phyloP scores from a whole-genome alignment of 2,888 invertebrate genomes.

The Hartigia nigra region DNA sequence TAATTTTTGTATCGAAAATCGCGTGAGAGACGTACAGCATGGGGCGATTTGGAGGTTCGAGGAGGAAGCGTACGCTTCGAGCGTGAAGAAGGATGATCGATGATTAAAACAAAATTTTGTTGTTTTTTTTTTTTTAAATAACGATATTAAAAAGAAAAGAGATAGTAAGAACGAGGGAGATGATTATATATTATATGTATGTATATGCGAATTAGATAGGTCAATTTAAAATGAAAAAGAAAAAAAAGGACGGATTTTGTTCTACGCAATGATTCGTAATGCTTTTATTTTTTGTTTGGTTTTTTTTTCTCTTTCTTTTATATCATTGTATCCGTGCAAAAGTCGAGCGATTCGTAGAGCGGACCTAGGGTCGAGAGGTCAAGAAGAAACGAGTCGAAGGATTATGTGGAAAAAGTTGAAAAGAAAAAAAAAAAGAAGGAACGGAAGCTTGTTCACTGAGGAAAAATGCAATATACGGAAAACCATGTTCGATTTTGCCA shows the following conservation, averaged over 20 bases:
- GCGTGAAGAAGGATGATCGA: background rate
- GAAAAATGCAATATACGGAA: background rate
- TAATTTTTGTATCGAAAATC: background rate
- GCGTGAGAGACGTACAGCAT: background rate
- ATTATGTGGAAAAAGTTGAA: slow-evolving; percentile 10
- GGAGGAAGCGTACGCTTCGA: background rate
- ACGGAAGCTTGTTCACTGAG: background rate
- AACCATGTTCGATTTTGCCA: background rate
- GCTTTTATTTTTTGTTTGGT: slow-evolving; percentile 7
- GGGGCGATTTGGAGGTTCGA: background rate
- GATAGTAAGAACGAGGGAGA: background rate
- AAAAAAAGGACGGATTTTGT: background rate
- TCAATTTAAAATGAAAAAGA: background rate
- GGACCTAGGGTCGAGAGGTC: background rate
- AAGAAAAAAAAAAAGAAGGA: slow-evolving; percentile 1
- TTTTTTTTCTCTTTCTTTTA: slow-evolving; percentile 18
- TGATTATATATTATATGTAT: background rate
- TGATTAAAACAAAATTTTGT: background rate
- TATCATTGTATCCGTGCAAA: slow-evolving; percentile 19
- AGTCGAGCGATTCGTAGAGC: slow-evolving; percentile 5
- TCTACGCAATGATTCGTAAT: background rate
- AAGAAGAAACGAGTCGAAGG: background rate
- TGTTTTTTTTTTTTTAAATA: background rate
- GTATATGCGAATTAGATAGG: background rate
- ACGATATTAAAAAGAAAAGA: background rate